phyloP scores from a whole-genome alignment of 2,888 invertebrate species.

The Cryptus viduatorius region DNA sequence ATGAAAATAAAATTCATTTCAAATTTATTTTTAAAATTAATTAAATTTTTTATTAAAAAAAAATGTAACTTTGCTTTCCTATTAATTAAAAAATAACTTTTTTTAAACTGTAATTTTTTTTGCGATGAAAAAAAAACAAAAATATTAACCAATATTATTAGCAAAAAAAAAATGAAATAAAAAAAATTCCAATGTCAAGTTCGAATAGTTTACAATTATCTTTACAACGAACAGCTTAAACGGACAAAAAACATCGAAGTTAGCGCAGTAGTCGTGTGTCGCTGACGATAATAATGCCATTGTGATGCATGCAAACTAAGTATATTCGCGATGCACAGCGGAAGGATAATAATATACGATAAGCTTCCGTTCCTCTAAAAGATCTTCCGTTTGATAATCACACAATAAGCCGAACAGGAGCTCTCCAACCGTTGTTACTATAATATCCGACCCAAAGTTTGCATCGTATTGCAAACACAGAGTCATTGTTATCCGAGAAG shows the following conservation, averaged over 20 bases:
- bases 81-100: no score
- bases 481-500: not conserved
- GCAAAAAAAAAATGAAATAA: not conserved
- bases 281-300: not conserved
- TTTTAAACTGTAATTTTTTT: no score
- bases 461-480: not conserved
- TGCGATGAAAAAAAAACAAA: no score
- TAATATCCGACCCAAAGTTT: not conserved
- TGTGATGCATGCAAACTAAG: not conserved
- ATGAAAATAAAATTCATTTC: no score
- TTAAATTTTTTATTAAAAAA: no score
- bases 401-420: not conserved
- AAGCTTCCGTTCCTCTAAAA: not conserved
- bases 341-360: not conserved
- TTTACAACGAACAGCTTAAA: not conserved
- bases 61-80: no score
- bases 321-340: not conserved
- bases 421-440: not conserved
- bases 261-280: not conserved
- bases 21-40: no score
- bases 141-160: not conserved
- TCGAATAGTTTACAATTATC: not conserved
- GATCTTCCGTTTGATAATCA: constrained; percentile 14
- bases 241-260: not conserved
- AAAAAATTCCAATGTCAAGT: not conserved